These are phyloP conservation scores for Leucopsar rothschildi DNA, from an alignment of 2,113 vertebrate genomes.

Conservation along the genomic window DNA sequence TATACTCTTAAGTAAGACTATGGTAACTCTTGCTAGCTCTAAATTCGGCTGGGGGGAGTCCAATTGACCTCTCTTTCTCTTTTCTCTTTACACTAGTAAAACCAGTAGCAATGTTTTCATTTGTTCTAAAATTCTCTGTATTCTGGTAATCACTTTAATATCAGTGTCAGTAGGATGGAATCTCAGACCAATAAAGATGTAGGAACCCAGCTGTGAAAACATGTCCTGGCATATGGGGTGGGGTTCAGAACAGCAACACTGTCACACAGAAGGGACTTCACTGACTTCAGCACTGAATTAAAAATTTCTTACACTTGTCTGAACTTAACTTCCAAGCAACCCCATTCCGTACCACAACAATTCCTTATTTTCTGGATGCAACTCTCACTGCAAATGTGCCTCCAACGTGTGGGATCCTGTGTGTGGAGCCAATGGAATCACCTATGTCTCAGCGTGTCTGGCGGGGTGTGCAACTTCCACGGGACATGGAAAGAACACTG, in stretches of 20 bases:
- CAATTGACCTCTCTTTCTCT: not conserved
- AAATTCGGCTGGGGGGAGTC: fast-evolving
- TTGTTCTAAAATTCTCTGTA: not conserved
- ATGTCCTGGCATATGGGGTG: not conserved
- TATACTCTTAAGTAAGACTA: not conserved
- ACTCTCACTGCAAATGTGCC: constrained; percentile 83
- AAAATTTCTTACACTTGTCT: not conserved
- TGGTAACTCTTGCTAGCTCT: not conserved
- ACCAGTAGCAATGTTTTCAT: not conserved
- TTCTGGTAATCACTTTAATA: not conserved
- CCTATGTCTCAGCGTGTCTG: constrained; percentile 84
- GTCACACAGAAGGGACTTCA: not conserved
- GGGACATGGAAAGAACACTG: constrained; percentile 72
- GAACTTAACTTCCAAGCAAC: constrained; percentile 61
- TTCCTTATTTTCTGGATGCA: constrained; percentile 78
- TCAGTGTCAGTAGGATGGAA: not conserved
- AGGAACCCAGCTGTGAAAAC: not conserved
- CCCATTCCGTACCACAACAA: constrained; percentile 26
- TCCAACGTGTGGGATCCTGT: constrained; percentile 86
- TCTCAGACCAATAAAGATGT: not conserved
- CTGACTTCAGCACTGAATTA: not conserved
- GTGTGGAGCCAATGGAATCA: constrained; percentile 85
- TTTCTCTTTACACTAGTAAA: not conserved
- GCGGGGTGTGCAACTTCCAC: constrained; percentile 80
- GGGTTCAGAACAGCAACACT: not conserved